Conservation (phyloP, 2,888 invertebrate species). For the Andrena marginata region DNA sequence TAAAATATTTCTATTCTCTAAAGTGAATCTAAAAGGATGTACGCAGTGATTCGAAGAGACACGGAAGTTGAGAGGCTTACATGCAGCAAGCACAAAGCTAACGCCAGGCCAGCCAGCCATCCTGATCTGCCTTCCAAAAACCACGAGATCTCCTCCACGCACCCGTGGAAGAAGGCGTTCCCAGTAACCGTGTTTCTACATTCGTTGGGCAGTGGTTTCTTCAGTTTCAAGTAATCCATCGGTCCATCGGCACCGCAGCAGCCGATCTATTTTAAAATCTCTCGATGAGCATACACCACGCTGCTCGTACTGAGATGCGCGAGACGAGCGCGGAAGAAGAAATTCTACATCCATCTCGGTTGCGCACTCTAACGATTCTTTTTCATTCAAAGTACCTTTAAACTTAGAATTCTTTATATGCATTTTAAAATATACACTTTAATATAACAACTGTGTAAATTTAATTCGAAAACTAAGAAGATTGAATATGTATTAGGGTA, state of each 20-base stretch:
- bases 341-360: neutral
- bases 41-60: too few relatives aligned
- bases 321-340: conserved; percentile 27
- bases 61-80: conserved; percentile 86
- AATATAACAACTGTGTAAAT: too few relatives aligned
- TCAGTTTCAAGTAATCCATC: conserved; percentile 91
- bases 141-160: conserved; percentile 95
- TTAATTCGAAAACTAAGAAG: too few relatives aligned
- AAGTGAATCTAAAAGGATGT: too few relatives aligned
- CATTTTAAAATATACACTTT: too few relatives aligned
- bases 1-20: too few relatives aligned
- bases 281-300: neutral
- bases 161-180: conserved; percentile 95
- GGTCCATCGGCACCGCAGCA: conserved; percentile 96
- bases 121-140: conserved; percentile 93
- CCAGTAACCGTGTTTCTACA: conserved; percentile 96
- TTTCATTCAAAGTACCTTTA: too few relatives aligned
- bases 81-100: conserved; percentile 91
- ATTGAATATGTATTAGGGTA: too few relatives aligned
- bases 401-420: too few relatives aligned
- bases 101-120: conserved; percentile 93
- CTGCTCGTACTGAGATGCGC: conserved; percentile 34
- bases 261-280: conserved; percentile 87
- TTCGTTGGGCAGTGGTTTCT: conserved; percentile 92
- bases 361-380: neutral